These are phyloP conservation scores for Dolichoris vasculosae DNA, from an alignment of 1,140 invertebrate species.

Conservation along the genomic window DNA sequence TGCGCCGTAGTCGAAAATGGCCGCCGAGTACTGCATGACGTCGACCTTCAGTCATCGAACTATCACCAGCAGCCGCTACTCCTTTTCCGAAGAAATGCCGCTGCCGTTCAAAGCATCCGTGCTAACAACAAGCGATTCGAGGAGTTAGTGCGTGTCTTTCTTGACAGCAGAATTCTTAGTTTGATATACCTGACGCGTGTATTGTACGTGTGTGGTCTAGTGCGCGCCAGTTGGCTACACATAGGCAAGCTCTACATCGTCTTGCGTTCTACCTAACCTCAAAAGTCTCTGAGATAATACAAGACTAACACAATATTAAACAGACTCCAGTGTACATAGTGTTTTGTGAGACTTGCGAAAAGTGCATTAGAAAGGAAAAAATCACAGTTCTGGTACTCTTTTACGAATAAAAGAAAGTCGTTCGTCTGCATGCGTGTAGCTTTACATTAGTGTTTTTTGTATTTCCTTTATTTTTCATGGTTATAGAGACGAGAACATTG, in stretches of 20 bases:
- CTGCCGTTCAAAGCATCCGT: background rate
- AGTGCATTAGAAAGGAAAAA: background rate
- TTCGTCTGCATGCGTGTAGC: background rate
- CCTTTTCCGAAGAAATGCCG: background rate
- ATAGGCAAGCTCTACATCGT: background rate
- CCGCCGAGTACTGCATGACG: slow-evolving; percentile 59
- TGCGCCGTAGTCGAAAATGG: slow-evolving; percentile 68
- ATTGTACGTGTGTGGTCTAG: background rate
- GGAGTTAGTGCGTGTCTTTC: background rate
- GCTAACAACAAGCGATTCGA: background rate
- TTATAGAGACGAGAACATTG: background rate
- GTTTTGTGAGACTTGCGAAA: background rate
- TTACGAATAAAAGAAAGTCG: background rate
- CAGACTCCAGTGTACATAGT: background rate
- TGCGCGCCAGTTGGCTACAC: background rate
- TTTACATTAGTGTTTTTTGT: background rate
- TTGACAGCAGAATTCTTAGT: background rate
- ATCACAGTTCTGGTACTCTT: background rate
- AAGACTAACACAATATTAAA: no score
- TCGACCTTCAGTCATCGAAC: slow-evolving; percentile 43
- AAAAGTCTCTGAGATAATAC: background rate
- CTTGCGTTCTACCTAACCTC: slow-evolving; percentile 30
- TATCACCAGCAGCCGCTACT: background rate
- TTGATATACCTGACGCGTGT: background rate
- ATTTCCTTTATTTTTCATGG: background rate